Evolutionary conservation across 2,113 vertebrate species (phyloP), one percentile per base, ranked within the genome.

Genomic region (Dromas ardeola): DNA sequence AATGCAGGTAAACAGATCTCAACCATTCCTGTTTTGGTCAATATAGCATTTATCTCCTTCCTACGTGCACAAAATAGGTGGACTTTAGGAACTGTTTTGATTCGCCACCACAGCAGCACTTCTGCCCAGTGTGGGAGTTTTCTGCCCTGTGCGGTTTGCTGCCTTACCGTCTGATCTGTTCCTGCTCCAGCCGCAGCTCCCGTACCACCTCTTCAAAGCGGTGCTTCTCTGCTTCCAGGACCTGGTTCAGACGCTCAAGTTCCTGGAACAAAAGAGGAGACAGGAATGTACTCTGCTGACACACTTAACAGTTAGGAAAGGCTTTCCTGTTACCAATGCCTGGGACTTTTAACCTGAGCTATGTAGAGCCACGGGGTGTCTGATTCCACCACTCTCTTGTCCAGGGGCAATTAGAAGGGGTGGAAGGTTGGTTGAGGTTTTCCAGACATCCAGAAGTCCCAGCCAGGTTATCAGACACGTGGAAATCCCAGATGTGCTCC

Each of bases 181-280:
- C 99, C 96, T 99, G 99, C 91, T 99, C 99, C 27, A 98, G 90
- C 76, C 98, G 98, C 95, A 99, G 98, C 93, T 99, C 99, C 97
- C 98, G 97, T 19, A 99, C 99, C 83, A 99, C 98, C 96, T 99
- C 99, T 92, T 99, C 99, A 96, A 99, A 99, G 94, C 97, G 99
- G 92, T 98, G 98, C 95, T 99, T 99, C 98, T 99, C 99, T 7
- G 99, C 99, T 94, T 99, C 99, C 95, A 99, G 97, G 15, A 99
- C 96, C 95, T 99, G 99, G 95, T 99, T 99, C 76, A 99, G 97
- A 38, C 99, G 98, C 94, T 99, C 99, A 1, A 99, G 98, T 77
- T 99, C 99, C 99, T 99, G 92, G 45, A 77, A 76, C 43, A 17
- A 72, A 58, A 89, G 56, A 95, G 38, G 78, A 49, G 36, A 49